These are phyloP conservation scores for Stenurella melanura DNA, from an alignment of 2,888 invertebrate genomes.

Conservation along the genomic window DNA sequence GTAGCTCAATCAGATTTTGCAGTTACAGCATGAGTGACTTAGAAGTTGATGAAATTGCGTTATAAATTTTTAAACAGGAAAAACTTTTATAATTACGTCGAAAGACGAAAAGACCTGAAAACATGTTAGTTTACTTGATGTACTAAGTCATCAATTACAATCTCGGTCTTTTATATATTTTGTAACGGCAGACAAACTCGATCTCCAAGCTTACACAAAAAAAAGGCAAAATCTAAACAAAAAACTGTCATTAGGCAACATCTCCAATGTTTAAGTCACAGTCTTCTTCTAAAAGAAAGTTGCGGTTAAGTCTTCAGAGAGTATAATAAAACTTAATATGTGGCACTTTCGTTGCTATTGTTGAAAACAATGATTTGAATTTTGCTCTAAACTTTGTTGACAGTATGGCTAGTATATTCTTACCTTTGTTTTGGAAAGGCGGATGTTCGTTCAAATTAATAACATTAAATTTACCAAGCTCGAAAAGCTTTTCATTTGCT, in stretches of 20 bases:
- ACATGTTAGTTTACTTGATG: background rate
- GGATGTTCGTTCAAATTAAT: too few relatives aligned
- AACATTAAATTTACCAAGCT: too few relatives aligned
- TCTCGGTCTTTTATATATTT: background rate
- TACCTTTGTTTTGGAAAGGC: too few relatives aligned
- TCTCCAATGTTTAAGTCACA: background rate
- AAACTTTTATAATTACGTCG: background rate
- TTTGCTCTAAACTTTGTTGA: background rate
- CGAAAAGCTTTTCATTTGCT: too few relatives aligned
- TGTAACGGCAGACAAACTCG: background rate
- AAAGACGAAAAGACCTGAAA: background rate
- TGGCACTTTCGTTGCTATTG: background rate
- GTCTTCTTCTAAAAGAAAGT: too few relatives aligned
- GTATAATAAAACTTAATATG: background rate
- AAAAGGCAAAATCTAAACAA: slow-evolving; percentile 7
- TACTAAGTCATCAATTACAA: background rate
- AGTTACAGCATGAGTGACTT: background rate
- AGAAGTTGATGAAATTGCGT: background rate
- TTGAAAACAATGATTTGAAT: slow-evolving; percentile 1
- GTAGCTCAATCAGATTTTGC: background rate
- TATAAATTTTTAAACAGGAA: background rate
- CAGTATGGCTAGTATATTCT: background rate
- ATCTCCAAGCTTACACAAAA: background rate
- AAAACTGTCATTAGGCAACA: slow-evolving; percentile 15
- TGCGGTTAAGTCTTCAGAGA: background rate